A percentile compares a stretch with the other conserved stretches of the same genome.
Conservation (phyloP, 1,140 invertebrate species). For the Drosophila asahinai region DNA sequence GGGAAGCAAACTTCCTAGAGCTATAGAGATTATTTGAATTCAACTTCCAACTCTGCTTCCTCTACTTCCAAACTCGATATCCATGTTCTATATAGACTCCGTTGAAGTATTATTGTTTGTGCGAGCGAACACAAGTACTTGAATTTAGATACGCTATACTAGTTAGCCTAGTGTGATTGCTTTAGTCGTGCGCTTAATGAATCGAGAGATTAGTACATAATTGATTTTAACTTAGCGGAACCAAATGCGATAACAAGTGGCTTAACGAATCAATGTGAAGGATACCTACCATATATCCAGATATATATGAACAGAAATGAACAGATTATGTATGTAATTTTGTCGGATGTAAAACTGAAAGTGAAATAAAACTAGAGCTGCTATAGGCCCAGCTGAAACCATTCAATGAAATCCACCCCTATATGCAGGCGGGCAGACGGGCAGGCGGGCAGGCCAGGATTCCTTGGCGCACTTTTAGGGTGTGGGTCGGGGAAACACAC, state of each 20-base stretch:
- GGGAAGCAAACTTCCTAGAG: conserved; percentile 31
- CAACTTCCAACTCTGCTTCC: conserved; percentile 39
- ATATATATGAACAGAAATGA: conserved; percentile 6
- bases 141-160: conserved; percentile 25
- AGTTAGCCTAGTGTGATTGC: conserved; percentile 40
- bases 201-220: conserved; percentile 36
- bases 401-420: conserved; percentile 59
- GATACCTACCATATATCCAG: conserved; percentile 25
- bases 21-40: conserved; percentile 37
- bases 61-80: conserved; percentile 30
- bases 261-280: conserved; percentile 44
- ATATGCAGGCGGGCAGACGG: conserved; percentile 1
- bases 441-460: conserved; percentile 18
- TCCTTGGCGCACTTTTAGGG: conserved; percentile 17
- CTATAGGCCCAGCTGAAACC: conserved; percentile 54
- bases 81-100: conserved; percentile 31
- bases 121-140: background rate
- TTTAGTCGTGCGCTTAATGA: conserved; percentile 51
- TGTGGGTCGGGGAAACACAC: conserved; percentile 11
- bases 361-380: conserved; percentile 52
- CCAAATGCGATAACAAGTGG: conserved; percentile 57
- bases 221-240: conserved; percentile 56
- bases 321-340: conserved; percentile 45
- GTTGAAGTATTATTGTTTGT: conserved; percentile 12
- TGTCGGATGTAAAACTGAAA: conserved; percentile 47